Conservation (phyloP, 2,888 invertebrate species). For the Microplitis manilae region DNA sequence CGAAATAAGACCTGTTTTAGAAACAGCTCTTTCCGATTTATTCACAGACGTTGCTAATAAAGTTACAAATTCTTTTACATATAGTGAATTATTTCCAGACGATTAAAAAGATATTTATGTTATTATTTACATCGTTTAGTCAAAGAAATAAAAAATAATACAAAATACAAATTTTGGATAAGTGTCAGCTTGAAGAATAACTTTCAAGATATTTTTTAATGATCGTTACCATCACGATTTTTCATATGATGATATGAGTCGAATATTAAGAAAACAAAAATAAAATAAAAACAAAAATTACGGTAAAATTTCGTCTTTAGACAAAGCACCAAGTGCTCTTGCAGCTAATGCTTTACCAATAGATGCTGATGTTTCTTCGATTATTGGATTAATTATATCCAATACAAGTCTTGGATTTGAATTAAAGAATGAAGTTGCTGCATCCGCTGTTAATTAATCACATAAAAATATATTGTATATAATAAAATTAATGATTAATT, state of each 20-base stretch:
- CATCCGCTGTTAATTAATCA: conserved; percentile 74
- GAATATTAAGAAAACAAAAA: conserved; percentile 32
- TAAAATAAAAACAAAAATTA: conserved; percentile 39
- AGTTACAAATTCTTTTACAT: conserved; percentile 80
- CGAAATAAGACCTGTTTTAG: conserved; percentile 79
- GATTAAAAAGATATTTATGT: conserved; percentile 47
- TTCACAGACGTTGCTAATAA: conserved; percentile 82
- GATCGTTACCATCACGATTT: not conserved
- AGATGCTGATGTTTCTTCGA: conserved; percentile 78
- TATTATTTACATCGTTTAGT: conserved; percentile 2
- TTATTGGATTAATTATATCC: conserved; percentile 80
- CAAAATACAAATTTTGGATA: not conserved
- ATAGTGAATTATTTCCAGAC: conserved; percentile 79
- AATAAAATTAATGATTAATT: conserved; percentile 13
- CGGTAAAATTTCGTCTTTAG: conserved; percentile 75
- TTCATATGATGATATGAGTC: not conserved
- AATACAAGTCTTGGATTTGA: conserved; percentile 78
- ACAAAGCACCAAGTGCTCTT: conserved; percentile 76
- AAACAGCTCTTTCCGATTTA: conserved; percentile 77
- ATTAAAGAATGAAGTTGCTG: conserved; percentile 82
- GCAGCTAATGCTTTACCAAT: conserved; percentile 76
- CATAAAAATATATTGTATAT: conserved; percentile 42
- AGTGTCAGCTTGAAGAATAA: not conserved
- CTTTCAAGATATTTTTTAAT: not conserved
- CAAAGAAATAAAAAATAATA: not conserved